Conservation (phyloP, 2,797 vertebrate genomes). For the Macropus fuliginosus region DNA sequence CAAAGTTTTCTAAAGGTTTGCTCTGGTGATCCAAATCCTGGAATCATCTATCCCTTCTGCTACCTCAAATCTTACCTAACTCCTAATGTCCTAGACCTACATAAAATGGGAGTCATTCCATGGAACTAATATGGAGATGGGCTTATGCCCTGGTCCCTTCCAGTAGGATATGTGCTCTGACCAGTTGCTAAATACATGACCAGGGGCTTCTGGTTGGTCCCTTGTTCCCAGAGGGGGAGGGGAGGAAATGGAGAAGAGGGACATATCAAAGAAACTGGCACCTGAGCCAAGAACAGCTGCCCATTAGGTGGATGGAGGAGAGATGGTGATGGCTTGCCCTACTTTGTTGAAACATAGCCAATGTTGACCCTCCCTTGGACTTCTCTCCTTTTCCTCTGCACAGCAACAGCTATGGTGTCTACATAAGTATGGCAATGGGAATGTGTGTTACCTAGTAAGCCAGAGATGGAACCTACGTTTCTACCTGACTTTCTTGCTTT, state of each 20-base stretch:
- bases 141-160: not conserved
- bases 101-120: not conserved
- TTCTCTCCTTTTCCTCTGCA: not conserved
- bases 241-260: not conserved
- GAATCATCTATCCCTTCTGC: not conserved
- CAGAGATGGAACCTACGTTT: not conserved
- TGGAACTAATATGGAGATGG: not conserved
- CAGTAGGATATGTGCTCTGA: not conserved
- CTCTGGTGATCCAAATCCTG: not conserved
- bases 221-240: not conserved
- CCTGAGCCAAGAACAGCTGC: not conserved
- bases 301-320: not conserved
- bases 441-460: not conserved
- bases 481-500: not conserved
- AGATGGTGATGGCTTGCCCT: not conserved
- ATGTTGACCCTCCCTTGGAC: not conserved
- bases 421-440: not conserved
- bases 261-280: not conserved
- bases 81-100: not conserved
- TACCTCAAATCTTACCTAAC: not conserved
- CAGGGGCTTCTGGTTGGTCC: not conserved
- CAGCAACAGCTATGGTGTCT: not conserved
- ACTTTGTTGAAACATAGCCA: not conserved
- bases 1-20: not conserved
- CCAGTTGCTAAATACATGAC: not conserved